Evolutionary conservation across 2,888 invertebrate species (phyloP), one percentile per base, ranked within the genome.

Genomic region (Perizoma flavofasciatum): DNA sequence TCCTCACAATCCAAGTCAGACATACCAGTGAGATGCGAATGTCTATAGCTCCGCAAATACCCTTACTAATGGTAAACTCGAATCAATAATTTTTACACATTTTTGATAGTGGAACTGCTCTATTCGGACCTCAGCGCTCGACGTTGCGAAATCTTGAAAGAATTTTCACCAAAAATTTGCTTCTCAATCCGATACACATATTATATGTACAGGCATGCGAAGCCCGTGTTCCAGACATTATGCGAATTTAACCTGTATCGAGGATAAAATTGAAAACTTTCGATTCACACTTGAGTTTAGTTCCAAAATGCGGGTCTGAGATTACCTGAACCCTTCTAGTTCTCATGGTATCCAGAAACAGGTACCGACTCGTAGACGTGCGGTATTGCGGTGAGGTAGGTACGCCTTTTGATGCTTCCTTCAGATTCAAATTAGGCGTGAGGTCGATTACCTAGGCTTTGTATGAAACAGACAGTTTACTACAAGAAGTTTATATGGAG

Each of bases 11-110:
- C 74, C 70, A 74, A 74, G 71, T 64, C 67, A 68, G 71, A 64
- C 74, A 78, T 81, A 72, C 72, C 71, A 70, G 68, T 63, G 68
- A 69, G 65, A 81, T 79, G 61, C 65, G 68, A 77, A 69, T 80
- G 75, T 75, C 77, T 68, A 6, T 32, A 40, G 33, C 6, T 34
- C 34, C 49, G 41, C 7, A 11, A n/a, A 22, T 2, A 11, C 49
- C 32, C 34, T 33, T 57, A 61, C 61, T 50, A 49, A 34, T 7
- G 46, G 46, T 44, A 49, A 49, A 56, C 56, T 61, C 53, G 56
- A 52, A 49, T 22, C 44, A 22, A 22, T 4, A n/a, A n/a, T 22
- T 22, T 22, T 22, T 22, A 22, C 22, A 22, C 22, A 22, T 22
- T 22, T 22, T 22, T 22, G 22, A 22, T 22, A n/a, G 22, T 22